Percentiles rank a stretch among this genome's conserved stretches.
Conservation (phyloP, 2,797 vertebrate genomes). For the Anableps anableps region DNA sequence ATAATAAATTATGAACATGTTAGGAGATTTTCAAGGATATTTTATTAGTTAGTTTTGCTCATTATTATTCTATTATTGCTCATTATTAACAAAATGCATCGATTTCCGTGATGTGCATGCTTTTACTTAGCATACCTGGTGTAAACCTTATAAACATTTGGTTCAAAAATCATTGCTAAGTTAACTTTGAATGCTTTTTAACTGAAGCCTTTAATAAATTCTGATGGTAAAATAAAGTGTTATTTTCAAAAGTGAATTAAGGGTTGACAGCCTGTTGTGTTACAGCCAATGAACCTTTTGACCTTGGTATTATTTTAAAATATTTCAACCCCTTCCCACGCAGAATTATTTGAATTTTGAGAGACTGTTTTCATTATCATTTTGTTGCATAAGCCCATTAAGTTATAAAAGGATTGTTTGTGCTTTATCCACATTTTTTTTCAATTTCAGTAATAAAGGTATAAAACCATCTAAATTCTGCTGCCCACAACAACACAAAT, state of each 20-base stretch:
- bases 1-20: constrained; percentile 12
- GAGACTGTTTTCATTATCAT: constrained; percentile 28
- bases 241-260: constrained; percentile 21
- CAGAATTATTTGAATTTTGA: constrained; percentile 30
- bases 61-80: neutral
- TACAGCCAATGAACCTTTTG: constrained; percentile 32
- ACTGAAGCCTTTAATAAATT: constrained; percentile 29
- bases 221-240: constrained; percentile 14
- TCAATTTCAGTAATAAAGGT: constrained; percentile 12
- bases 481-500: constrained; percentile 13
- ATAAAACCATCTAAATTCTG: constrained; percentile 26
- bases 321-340: constrained; percentile 19
- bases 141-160: neutral
- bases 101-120: neutral
- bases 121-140: neutral
- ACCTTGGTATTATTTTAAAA: constrained; percentile 26
- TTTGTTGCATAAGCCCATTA: constrained; percentile 61
- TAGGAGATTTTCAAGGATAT: neutral
- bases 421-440: neutral
- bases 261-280: constrained; percentile 11
- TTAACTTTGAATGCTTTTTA: constrained; percentile 17
- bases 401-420: constrained; percentile 25
- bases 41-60: neutral
- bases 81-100: neutral
- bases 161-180: neutral